phyloP scores from a whole-genome alignment of 1,140 invertebrate species.

The Akabosia matsudoensis region DNA sequence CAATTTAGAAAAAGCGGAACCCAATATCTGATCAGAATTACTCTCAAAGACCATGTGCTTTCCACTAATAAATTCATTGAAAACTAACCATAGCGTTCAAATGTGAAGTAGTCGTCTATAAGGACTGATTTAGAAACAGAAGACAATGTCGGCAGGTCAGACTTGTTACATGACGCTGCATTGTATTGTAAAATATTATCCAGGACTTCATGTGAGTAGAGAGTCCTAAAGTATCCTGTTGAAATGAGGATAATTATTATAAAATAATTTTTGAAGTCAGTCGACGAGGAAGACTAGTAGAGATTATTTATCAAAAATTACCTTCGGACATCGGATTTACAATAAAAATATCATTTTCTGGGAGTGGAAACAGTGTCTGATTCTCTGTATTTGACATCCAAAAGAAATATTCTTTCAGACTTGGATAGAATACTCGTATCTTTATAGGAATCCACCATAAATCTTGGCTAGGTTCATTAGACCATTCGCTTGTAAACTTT shows the following conservation, averaged over 20 bases:
- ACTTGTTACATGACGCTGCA: background rate
- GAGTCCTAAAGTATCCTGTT: background rate
- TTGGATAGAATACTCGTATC: background rate
- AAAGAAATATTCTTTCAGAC: background rate
- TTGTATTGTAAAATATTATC: background rate
- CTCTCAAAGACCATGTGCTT: background rate
- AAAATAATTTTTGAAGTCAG: background rate
- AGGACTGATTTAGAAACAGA: background rate
- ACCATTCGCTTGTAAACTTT: background rate
- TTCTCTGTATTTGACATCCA: conserved; percentile 4
- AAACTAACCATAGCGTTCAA: background rate
- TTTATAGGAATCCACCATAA: background rate
- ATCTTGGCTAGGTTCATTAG: background rate
- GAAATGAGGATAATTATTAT: background rate
- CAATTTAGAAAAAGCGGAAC: background rate
- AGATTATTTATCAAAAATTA: background rate
- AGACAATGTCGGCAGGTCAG: background rate
- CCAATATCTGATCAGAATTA: background rate
- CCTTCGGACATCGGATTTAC: background rate
- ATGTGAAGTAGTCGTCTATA: background rate
- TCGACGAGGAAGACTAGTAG: background rate
- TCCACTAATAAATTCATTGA: background rate
- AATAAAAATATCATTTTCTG: background rate
- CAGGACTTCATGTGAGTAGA: background rate
- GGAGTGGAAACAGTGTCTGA: background rate